These are phyloP conservation scores for Seira ritae DNA, from an alignment of 2,888 invertebrate species.

Conservation along the genomic window DNA sequence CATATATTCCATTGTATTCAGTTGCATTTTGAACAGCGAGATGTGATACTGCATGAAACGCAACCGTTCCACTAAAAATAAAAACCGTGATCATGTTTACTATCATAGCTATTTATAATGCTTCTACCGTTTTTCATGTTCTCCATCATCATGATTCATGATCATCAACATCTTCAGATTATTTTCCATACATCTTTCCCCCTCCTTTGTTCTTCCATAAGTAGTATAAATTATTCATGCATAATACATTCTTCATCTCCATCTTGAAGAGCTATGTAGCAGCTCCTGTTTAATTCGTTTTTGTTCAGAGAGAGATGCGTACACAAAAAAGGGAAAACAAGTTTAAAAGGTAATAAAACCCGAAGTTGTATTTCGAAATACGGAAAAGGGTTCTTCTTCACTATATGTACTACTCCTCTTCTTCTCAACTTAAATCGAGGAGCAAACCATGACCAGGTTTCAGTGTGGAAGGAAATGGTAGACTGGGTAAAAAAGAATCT, in stretches of 20 bases:
- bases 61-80: neutral
- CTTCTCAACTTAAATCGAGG: slow-evolving; percentile 15
- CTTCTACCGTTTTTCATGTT: slow-evolving; percentile 13
- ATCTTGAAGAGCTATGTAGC: slow-evolving; percentile 26
- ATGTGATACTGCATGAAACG: neutral
- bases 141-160: slow-evolving; percentile 31
- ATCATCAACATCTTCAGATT: too few species aligned
- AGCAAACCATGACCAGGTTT: slow-evolving; percentile 57
- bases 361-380: slow-evolving; percentile 46
- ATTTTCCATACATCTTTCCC: too few species aligned
- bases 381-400: slow-evolving; percentile 37
- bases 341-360: neutral
- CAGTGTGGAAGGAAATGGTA: slow-evolving; percentile 32
- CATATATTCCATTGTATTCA: too few species aligned
- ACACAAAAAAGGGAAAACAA: neutral
- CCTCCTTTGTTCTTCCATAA: too few species aligned
- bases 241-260: slow-evolving; percentile 38
- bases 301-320: neutral
- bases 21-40: too few species aligned
- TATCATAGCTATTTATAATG: too few species aligned
- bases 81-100: too few species aligned
- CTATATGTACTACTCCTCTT: slow-evolving; percentile 31
- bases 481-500: neutral
- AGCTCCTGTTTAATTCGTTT: too few species aligned
- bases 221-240: slow-evolving; percentile 57